These are phyloP conservation scores for Monopis laevigella DNA, from an alignment of 2,888 invertebrate genomes.

Conservation along the genomic window DNA sequence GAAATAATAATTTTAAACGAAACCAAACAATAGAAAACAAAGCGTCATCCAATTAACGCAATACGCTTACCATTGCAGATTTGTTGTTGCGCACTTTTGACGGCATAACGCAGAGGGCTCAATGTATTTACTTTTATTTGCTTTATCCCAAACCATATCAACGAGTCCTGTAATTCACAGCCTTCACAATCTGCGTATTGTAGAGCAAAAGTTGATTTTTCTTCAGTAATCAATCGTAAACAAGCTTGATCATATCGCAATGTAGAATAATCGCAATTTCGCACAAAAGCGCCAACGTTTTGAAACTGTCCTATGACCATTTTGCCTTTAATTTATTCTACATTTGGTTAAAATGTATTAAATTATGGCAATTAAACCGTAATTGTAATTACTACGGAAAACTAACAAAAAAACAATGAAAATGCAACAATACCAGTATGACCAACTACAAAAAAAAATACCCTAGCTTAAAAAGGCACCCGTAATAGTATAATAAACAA, in stretches of 20 bases:
- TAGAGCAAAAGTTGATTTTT: slow-evolving; percentile 42
- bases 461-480: too few relatives aligned
- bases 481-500: too few relatives aligned
- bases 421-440: too few relatives aligned
- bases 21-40: too few relatives aligned
- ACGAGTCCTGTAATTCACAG: slow-evolving; percentile 35
- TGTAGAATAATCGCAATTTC: slow-evolving; percentile 38
- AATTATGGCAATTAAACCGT: too few relatives aligned
- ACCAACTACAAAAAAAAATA: too few relatives aligned
- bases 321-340: neutral
- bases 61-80: slow-evolving; percentile 45
- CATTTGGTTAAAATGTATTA: slow-evolving; percentile 8
- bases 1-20: neutral
- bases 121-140: slow-evolving; percentile 35
- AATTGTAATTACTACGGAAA: too few relatives aligned
- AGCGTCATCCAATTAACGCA: too few relatives aligned
- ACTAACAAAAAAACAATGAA: too few relatives aligned
- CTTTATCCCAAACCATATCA: slow-evolving; percentile 26
- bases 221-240: slow-evolving; percentile 41
- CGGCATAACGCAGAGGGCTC: slow-evolving; percentile 41
- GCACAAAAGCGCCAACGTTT: slow-evolving; percentile 46
- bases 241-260: slow-evolving; percentile 54
- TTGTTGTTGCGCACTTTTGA: slow-evolving; percentile 30
- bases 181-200: slow-evolving; percentile 57
- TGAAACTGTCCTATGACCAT: slow-evolving; percentile 29